phyloP scores from a whole-genome alignment of 1,140 invertebrate species.

The Brachionus plicatilis region DNA sequence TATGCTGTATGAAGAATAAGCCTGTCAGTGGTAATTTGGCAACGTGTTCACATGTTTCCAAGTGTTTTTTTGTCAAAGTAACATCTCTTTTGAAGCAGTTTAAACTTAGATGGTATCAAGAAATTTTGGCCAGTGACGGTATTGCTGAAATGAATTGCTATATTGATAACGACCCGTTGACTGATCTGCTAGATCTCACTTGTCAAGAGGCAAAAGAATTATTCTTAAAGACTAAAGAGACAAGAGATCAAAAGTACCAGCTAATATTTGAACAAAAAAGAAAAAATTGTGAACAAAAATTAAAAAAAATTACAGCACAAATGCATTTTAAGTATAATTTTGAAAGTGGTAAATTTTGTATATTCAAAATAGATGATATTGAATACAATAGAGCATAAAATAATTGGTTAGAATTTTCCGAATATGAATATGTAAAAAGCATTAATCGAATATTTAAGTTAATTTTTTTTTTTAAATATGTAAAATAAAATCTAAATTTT shows the following conservation, averaged over 20 bases:
- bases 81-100: neutral
- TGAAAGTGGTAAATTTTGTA: conserved; percentile 22
- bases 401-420: neutral
- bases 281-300: conserved; percentile 33
- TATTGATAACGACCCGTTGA: neutral
- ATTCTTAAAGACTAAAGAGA: neutral
- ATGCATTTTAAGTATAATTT: conserved; percentile 18
- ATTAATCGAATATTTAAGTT: neutral
- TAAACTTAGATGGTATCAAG: conserved; percentile 29
- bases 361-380: conserved; percentile 23
- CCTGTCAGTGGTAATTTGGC: neutral
- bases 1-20: neutral
- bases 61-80: conserved; percentile 1
- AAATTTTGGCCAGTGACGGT: neutral
- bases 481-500: too few species aligned
- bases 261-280: conserved; percentile 11
- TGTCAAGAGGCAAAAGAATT: conserved; percentile 3
- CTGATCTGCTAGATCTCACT: neutral
- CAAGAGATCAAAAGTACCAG: neutral
- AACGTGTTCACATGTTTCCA: neutral
- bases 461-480: neutral
- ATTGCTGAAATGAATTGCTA: neutral
- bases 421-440: neutral
- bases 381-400: conserved; percentile 4
- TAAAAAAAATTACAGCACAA: neutral